Percentiles rank a stretch among this genome's conserved stretches.
Conservation (phyloP, 2,113 vertebrate species). For the Thryonomys swinderianus region DNA sequence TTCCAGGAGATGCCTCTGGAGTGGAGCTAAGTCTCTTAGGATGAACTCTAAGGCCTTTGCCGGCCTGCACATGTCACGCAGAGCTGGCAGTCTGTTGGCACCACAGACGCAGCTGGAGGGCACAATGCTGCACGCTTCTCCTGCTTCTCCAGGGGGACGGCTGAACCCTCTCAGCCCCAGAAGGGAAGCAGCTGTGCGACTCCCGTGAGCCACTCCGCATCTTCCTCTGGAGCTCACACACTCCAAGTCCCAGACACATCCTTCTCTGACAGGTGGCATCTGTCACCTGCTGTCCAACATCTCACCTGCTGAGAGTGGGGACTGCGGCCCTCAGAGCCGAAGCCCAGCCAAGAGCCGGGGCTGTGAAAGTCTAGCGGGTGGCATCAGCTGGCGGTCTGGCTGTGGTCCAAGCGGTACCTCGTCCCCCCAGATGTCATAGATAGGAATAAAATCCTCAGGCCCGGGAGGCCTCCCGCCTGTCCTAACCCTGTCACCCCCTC, state of each 20-base stretch:
- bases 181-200: neutral
- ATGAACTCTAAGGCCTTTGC: neutral
- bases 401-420: fast-evolving
- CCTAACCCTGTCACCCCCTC: neutral
- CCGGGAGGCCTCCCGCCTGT: neutral
- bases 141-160: neutral
- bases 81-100: neutral
- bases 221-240: neutral
- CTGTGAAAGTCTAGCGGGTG: neutral
- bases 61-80: neutral
- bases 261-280: neutral
- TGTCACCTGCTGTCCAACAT: neutral
- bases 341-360: neutral
- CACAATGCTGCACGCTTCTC: neutral
- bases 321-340: neutral
- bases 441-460: neutral
- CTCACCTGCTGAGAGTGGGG: neutral
- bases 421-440: neutral
- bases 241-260: neutral
- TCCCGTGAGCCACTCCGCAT: too few species aligned
- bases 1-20: neutral
- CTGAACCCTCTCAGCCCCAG: neutral
- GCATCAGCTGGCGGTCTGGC: neutral
- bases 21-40: neutral
- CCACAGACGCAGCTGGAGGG: neutral